Conservation (phyloP, 2,113 vertebrate genomes). For the Phylloscopus trochilus region DNA sequence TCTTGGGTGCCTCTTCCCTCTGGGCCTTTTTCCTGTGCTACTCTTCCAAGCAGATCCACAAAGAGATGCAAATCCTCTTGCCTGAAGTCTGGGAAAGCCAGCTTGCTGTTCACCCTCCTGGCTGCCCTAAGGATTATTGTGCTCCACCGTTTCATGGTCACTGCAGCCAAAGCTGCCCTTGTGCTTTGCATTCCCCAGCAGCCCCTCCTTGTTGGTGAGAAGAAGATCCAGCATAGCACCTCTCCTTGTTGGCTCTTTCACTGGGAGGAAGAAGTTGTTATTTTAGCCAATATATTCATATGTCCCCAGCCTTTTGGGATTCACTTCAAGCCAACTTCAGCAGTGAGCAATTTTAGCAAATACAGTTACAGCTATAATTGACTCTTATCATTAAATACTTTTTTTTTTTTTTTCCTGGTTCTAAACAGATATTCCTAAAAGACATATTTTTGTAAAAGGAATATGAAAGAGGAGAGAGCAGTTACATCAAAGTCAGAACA, state of each 20-base stretch:
- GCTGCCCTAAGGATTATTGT: background rate
- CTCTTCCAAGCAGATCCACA: background rate
- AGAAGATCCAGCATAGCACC: background rate
- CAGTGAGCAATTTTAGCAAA: background rate
- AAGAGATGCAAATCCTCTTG: background rate
- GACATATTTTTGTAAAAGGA: background rate
- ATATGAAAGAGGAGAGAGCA: background rate
- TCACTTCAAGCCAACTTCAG: background rate
- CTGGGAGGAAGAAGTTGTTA: background rate
- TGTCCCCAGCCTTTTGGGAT: background rate
- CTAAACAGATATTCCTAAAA: background rate
- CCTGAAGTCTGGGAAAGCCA: background rate
- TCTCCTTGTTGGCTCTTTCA: background rate
- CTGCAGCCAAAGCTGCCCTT: background rate
- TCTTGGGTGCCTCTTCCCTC: background rate
- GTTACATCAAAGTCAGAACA: background rate
- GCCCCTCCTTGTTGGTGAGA: background rate
- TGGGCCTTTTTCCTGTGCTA: fast-evolving
- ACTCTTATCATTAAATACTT: background rate
- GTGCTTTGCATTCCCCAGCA: background rate
- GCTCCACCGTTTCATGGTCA: background rate
- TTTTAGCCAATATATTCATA: background rate
- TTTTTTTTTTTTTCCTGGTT: background rate
- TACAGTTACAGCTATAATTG: background rate
- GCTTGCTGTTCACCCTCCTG: background rate